Evolutionary conservation across 2,113 vertebrate species (phyloP).

Genomic region (Corapipo altera): DNA sequence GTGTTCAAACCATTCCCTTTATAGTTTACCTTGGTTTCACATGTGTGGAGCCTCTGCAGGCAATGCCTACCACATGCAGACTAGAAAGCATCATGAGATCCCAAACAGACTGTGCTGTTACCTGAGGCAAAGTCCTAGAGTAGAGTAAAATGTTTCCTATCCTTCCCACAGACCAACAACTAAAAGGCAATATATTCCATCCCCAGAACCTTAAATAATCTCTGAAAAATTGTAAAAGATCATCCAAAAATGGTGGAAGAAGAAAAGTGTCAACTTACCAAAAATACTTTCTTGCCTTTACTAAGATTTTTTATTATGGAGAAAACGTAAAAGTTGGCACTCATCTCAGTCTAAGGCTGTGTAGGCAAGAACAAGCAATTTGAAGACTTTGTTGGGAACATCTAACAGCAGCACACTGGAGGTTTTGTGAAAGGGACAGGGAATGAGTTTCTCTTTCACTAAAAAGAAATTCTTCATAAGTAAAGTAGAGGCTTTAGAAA

Average conservation of each 20-base stretch:
- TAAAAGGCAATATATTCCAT: background rate
- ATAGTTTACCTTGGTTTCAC: background rate
- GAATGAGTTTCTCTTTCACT: background rate
- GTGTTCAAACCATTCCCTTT: background rate
- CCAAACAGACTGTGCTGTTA: background rate
- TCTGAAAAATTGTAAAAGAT: background rate
- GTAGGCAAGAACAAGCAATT: background rate
- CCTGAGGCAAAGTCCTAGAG: background rate
- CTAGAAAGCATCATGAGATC: background rate
- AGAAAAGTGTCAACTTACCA: background rate
- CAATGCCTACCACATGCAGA: background rate
- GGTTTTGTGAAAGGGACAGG: background rate
- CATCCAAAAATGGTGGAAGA: background rate
- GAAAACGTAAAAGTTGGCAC: background rate
- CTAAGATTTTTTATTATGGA: background rate
- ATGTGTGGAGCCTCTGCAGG: background rate
- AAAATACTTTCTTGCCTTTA: background rate
- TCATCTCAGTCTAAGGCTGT: background rate
- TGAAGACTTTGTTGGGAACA: background rate
- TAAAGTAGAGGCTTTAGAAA: background rate
- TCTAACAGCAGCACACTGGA: background rate
- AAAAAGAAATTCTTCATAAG: background rate
- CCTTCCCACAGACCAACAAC: background rate
- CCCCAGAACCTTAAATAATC: background rate
- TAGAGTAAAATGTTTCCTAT: background rate